A percentile compares a stretch with the other conserved stretches of the same genome.
These are phyloP conservation scores for Lithodes maja DNA, from an alignment of 2,888 invertebrate species.

Conservation along the genomic window DNA sequence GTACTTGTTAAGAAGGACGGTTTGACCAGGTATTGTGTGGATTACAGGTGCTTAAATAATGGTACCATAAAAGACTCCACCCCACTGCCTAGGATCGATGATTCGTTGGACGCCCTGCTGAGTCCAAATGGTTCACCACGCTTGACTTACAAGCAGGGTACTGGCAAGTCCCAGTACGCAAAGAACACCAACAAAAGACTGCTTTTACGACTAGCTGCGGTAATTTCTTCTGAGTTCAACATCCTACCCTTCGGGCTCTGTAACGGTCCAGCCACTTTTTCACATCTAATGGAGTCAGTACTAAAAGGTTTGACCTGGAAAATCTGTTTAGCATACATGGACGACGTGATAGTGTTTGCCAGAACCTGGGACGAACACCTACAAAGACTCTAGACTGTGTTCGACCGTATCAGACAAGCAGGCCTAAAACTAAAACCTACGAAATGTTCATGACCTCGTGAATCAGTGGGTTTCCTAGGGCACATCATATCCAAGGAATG, in stretches of 20 bases:
- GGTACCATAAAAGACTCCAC: constrained; percentile 9
- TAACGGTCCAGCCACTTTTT: constrained; percentile 6
- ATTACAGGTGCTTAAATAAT: constrained; percentile 21
- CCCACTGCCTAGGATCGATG: constrained; percentile 2
- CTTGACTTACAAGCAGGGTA: neutral
- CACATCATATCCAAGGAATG: too few relatives aligned
- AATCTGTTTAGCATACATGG: neutral
- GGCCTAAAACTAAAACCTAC: too few relatives aligned
- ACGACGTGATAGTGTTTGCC: neutral
- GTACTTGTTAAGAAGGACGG: constrained; percentile 36
- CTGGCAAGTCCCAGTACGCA: neutral
- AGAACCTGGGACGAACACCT: too few relatives aligned
- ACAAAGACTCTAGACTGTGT: too few relatives aligned
- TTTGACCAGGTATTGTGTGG: neutral
- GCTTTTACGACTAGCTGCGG: neutral
- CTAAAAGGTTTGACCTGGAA: neutral
- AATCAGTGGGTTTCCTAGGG: too few relatives aligned
- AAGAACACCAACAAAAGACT: neutral
- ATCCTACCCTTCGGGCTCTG: constrained; percentile 1
- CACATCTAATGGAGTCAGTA: constrained; percentile 12
- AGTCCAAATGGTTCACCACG: neutral
- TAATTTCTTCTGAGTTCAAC: neutral
- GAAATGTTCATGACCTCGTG: too few relatives aligned
- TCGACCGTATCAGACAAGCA: too few relatives aligned
- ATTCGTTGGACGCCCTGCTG: neutral